Percentiles rank a stretch among this genome's conserved stretches.
These are phyloP conservation scores for Aleadryas rufinucha DNA, from an alignment of 2,113 vertebrate genomes.

Conservation along the genomic window DNA sequence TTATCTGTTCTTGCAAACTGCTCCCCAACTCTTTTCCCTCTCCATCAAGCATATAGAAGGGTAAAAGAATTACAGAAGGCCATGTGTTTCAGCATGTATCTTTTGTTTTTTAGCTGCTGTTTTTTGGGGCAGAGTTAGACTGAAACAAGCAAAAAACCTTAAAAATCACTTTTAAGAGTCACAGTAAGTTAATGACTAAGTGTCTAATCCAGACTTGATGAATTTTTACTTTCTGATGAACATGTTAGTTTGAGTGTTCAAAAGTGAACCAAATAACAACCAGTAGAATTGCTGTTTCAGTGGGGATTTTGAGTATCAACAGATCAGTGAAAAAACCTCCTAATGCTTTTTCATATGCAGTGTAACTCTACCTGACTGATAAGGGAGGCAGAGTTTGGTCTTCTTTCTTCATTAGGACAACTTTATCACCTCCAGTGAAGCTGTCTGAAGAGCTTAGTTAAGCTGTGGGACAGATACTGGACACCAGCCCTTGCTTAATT, in stretches of 20 bases:
- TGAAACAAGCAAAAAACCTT: background rate
- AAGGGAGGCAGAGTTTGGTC: background rate
- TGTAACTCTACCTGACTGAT: background rate
- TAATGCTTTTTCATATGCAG: background rate
- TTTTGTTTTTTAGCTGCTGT: background rate
- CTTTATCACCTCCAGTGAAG: background rate
- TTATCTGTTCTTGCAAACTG: background rate
- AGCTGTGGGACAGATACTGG: background rate
- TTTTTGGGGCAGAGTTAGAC: background rate
- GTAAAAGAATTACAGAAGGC: background rate
- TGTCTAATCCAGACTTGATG: background rate
- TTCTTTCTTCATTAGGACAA: background rate
- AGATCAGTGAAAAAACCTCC: background rate
- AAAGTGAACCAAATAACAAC: background rate
- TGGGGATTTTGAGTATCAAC: background rate
- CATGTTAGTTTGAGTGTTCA: background rate
- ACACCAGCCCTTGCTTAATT: background rate
- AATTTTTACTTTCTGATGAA: background rate
- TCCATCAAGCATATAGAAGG: background rate
- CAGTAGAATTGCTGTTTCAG: background rate
- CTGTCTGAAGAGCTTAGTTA: background rate
- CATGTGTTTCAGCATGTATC: accelerated
- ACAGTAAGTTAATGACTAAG: background rate
- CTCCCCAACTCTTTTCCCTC: background rate
- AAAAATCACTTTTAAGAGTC: background rate